phyloP scores from a whole-genome alignment of 2,888 invertebrate species.

The Crossocerus cetratus region DNA sequence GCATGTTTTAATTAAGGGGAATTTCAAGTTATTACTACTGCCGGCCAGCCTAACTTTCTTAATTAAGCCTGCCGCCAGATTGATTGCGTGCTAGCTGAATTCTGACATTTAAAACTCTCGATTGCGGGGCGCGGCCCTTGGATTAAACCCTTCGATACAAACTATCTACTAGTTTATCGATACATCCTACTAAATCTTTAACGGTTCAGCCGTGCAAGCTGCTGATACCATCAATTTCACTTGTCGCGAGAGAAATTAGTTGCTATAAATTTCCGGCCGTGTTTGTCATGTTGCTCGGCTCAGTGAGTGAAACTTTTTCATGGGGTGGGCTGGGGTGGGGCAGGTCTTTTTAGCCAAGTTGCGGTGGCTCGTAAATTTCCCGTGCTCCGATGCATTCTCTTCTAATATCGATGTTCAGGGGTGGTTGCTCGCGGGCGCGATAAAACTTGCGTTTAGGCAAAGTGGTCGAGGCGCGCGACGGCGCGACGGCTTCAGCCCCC shows the following conservation, averaged over 20 bases:
- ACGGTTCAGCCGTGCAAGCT: not conserved
- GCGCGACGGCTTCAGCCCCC: constrained; percentile 22
- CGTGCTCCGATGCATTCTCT: constrained; percentile 60
- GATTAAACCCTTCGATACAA: not conserved
- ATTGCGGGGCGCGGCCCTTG: not conserved
- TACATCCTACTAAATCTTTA: not conserved
- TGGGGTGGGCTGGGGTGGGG: too few species aligned
- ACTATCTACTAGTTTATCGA: not conserved
- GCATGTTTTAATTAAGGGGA: constrained; percentile 31
- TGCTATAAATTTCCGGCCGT: not conserved
- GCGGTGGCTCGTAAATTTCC: constrained; percentile 62
- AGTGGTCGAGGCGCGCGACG: constrained; percentile 56
- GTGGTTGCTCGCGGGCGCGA: constrained; percentile 15
- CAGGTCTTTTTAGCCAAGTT: not conserved
- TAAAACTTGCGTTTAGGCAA: constrained; percentile 63
- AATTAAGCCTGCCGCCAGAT: constrained; percentile 1
- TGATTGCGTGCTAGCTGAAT: constrained; percentile 4
- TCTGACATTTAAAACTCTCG: constrained; percentile 3
- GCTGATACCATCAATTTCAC: not conserved
- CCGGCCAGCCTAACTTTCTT: constrained; percentile 4
- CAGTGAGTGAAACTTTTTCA: too few species aligned
- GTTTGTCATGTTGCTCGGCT: too few species aligned
- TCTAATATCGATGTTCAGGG: constrained; percentile 36
- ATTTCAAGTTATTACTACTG: constrained; percentile 3
- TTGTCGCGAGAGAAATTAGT: not conserved